Conservation (phyloP, 1,140 invertebrate species). For the Pissodes strobi region DNA sequence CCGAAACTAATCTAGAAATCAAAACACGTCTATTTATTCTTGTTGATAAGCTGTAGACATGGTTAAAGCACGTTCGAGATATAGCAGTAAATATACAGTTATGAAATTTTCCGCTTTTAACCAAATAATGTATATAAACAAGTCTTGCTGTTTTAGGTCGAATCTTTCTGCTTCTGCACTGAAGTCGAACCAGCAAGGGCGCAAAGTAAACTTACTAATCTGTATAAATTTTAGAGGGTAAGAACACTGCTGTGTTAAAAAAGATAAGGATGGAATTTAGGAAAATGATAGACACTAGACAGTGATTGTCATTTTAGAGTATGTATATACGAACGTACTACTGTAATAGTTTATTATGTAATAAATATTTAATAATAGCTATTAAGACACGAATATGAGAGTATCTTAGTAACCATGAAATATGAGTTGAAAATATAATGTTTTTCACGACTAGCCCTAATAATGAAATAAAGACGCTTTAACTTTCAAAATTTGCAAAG, state of each 20-base stretch:
- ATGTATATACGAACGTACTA: background rate
- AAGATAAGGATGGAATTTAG: background rate
- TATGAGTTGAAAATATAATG: too few species aligned
- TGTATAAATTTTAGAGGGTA: constrained; percentile 1
- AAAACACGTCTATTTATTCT: constrained; percentile 15
- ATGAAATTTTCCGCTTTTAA: background rate
- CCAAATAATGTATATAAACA: constrained; percentile 9
- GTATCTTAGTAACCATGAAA: too few species aligned
- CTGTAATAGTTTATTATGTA: too few species aligned
- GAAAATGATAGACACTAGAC: background rate
- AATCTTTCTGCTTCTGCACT: background rate
- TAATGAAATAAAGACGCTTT: too few species aligned
- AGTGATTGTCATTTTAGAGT: background rate
- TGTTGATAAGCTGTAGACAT: background rate
- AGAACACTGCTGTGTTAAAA: background rate
- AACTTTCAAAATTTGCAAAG: too few species aligned
- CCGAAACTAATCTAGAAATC: constrained; percentile 11
- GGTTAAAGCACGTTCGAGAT: background rate
- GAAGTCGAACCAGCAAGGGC: background rate
- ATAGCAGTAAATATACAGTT: constrained; percentile 1
- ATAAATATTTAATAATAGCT: too few species aligned
- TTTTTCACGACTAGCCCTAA: too few species aligned
- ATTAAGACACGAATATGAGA: too few species aligned
- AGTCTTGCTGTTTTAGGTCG: constrained; percentile 6
- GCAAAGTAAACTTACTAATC: constrained; percentile 6